phyloP scores from a whole-genome alignment of 2,113 vertebrate species.

The Hippoglossus stenolepis region DNA sequence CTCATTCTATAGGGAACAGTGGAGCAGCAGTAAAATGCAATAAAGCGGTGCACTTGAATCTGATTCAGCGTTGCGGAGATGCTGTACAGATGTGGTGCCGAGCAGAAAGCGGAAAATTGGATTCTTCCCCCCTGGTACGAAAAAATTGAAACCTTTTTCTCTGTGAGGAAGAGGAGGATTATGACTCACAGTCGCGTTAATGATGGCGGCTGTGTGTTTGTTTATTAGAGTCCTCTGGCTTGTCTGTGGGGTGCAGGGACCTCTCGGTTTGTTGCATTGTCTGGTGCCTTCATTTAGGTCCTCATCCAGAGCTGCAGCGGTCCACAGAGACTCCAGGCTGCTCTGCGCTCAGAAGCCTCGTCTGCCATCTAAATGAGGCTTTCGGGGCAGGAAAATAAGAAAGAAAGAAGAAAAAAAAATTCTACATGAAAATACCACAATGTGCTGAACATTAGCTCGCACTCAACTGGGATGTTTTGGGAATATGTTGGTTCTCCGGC shows the following conservation, averaged over 20 bases:
- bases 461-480: constrained; percentile 63
- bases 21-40: constrained; percentile 54
- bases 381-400: constrained; percentile 57
- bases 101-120: constrained; percentile 52
- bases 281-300: constrained; percentile 73
- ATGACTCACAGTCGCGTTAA: constrained; percentile 57
- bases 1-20: constrained; percentile 52
- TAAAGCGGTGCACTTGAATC: constrained; percentile 62
- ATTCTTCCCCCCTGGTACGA: constrained; percentile 54
- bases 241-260: constrained; percentile 62
- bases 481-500: constrained; percentile 70
- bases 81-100: constrained; percentile 54
- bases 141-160: constrained; percentile 24
- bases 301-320: constrained; percentile 59
- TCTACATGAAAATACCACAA: constrained; percentile 71
- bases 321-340: constrained; percentile 72
- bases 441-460: constrained; percentile 70
- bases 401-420: constrained; percentile 27
- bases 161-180: constrained; percentile 37
- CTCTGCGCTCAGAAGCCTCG: constrained; percentile 58
- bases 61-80: constrained; percentile 56
- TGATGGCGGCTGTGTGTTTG: constrained; percentile 70
- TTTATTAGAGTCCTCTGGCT: constrained; percentile 72
- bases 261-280: constrained; percentile 59
- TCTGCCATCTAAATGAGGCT: constrained; percentile 79